Percentiles rank a stretch among this genome's conserved stretches.
phyloP scores from a whole-genome alignment of 2,888 invertebrate genomes.

The Acleris sparsana region DNA sequence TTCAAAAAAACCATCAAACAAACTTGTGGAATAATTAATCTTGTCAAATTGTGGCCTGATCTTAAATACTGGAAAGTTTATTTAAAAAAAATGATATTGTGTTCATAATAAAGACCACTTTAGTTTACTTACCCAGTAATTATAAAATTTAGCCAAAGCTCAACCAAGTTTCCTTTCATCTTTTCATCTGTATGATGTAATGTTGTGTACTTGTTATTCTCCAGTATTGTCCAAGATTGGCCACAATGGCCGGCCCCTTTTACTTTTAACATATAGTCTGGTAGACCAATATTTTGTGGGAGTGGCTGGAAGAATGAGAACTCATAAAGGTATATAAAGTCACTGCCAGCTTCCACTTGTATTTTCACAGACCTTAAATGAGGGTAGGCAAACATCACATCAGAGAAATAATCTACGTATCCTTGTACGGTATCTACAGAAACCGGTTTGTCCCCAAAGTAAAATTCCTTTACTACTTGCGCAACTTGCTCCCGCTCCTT shows the following conservation, averaged over 20 bases:
- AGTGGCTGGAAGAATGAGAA: conserved; percentile 46
- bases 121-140: conserved; percentile 52
- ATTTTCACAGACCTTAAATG: conserved; percentile 48
- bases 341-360: conserved; percentile 47
- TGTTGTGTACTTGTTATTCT: conserved; percentile 6
- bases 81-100: too few relatives aligned
- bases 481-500: conserved; percentile 50
- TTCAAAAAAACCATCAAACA: too few relatives aligned
- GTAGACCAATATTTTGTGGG: conserved; percentile 40
- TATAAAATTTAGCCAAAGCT: conserved; percentile 58
- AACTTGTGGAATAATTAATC: too few relatives aligned
- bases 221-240: conserved; percentile 45
- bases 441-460: conserved; percentile 53
- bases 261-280: conserved; percentile 46
- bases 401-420: conserved; percentile 56
- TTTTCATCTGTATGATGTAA: conserved; percentile 33
- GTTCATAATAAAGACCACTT: too few relatives aligned
- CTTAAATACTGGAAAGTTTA: too few relatives aligned
- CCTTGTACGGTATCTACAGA: conserved; percentile 44
- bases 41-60: too few relatives aligned
- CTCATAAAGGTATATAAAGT: conserved; percentile 56
- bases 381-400: conserved; percentile 58
- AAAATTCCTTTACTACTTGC: conserved; percentile 49
- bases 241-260: conserved; percentile 53
- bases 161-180: conserved; percentile 46